Evolutionary conservation across 1,140 invertebrate genomes (phyloP).

Genomic region (Dreissena rostriformis): DNA sequence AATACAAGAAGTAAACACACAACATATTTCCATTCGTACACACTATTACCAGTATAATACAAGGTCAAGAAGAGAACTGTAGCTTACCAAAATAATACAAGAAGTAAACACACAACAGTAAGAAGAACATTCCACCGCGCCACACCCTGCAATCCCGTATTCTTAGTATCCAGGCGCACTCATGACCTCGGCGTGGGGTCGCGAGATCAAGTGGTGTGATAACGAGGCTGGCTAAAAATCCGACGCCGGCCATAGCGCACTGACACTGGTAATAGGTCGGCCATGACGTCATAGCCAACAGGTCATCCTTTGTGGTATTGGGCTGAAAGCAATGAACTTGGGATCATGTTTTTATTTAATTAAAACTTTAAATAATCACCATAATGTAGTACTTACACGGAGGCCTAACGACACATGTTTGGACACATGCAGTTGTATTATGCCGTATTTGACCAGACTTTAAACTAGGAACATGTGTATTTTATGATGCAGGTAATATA

Average conservation of each 20-base stretch:
- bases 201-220: conserved; percentile 31
- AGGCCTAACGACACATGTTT: too few relatives aligned
- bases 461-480: too few relatives aligned
- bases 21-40: neutral
- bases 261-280: conserved; percentile 22
- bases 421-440: too few relatives aligned
- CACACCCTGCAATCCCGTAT: conserved; percentile 23
- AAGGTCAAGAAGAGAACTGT: neutral
- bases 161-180: conserved; percentile 25
- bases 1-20: neutral
- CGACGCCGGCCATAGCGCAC: conserved; percentile 19
- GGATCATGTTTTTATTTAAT: neutral
- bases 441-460: too few relatives aligned
- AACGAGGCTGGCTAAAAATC: conserved; percentile 16
- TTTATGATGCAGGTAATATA: too few relatives aligned
- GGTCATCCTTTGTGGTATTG: neutral
- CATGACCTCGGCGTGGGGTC: neutral
- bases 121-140: conserved; percentile 38
- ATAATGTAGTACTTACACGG: too few relatives aligned
- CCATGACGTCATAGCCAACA: conserved; percentile 30
- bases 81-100: conserved; percentile 42
- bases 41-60: neutral
- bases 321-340: neutral
- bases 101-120: conserved; percentile 19
- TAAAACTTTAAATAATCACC: too few relatives aligned